These are phyloP conservation scores for Engraulis encrasicolus DNA, from an alignment of 2,113 vertebrate species.

Conservation along the genomic window DNA sequence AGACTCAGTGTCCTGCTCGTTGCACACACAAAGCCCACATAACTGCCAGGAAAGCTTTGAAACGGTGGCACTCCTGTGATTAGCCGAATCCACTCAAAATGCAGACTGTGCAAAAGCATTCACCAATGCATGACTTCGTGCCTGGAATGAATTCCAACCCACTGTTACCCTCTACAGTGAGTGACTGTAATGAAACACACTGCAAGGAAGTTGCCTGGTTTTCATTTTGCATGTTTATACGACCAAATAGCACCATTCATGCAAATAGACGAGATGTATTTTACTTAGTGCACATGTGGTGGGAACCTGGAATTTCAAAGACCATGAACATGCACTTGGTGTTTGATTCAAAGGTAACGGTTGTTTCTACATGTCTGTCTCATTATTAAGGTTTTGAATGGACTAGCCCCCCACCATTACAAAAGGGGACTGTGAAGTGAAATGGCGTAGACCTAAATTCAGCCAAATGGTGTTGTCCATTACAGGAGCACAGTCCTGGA, in stretches of 20 bases:
- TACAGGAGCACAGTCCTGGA: no score
- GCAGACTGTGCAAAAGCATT: neutral
- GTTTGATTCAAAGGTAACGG: no score
- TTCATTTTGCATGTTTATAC: neutral
- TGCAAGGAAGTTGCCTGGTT: neutral
- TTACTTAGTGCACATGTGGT: neutral
- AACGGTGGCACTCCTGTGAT: neutral
- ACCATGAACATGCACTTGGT: no score
- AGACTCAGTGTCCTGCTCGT: conserved; percentile 31
- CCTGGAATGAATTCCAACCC: neutral
- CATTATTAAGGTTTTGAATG: no score
- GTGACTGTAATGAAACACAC: no score
- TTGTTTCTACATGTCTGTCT: no score
- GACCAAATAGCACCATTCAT: neutral
- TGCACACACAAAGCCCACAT: conserved; percentile 34
- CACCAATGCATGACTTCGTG: neutral
- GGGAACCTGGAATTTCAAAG: no score
- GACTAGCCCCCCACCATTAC: no score
- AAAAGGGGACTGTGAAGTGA: no score
- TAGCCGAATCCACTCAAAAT: conserved; percentile 13
- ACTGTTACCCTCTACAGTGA: no score
- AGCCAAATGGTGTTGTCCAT: no score
- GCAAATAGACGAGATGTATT: neutral
- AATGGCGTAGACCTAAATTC: no score
- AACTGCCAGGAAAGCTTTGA: conserved; percentile 26